Base-by-base conservation (phyloP, 1,140 invertebrate species). In the Adelges cooleyi region DNA sequence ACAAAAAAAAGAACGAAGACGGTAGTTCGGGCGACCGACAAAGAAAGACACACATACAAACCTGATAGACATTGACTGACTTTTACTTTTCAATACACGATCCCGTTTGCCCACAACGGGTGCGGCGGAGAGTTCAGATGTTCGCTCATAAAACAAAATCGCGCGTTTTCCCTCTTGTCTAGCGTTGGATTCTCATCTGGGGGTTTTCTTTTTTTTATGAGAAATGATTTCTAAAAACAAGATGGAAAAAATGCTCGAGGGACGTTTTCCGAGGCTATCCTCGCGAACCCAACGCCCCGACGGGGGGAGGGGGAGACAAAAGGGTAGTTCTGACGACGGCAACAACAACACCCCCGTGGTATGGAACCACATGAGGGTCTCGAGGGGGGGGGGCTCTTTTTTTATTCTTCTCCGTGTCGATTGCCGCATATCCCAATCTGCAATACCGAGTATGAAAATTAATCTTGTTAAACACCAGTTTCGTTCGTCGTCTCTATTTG, bases 41-140 rank as follows among this genome's bases (percentile, higher is more conserved):
- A 38, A 0, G 29, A 33, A 33, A 33, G 5, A 33, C 29, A 33
- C 29, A 33, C 29, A 29, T 20, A 44, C 54, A 29, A 62, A 62
- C n/a, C 23, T n/a, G 38, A 62, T 46, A 46, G 54, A 62, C 42
- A 62, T 62, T 29, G 54, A 40, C 44, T 46, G 54, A 46, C 42
- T 62, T 46, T 62, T 62, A 62, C 54, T 62, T 56, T 62, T 62
- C 54, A 62, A 62, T 62, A 29, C 54, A 46, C 29, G 53, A 56
- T 56, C 42, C 38, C 42, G 36, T 27, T 56, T 38, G 53, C 8
- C 15, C 54, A 48, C 18, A 48, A 25, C n/a, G 23, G 3, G 13
- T 18, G 27, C 15, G 42, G 8, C 11, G 23, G 23, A n/a, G 40
- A 62, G 15, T 62, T 62, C 40, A 25, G 23, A 62, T 46, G 54